phyloP scores from a whole-genome alignment of 2,113 vertebrate genomes.

The Trogon surrucura region DNA sequence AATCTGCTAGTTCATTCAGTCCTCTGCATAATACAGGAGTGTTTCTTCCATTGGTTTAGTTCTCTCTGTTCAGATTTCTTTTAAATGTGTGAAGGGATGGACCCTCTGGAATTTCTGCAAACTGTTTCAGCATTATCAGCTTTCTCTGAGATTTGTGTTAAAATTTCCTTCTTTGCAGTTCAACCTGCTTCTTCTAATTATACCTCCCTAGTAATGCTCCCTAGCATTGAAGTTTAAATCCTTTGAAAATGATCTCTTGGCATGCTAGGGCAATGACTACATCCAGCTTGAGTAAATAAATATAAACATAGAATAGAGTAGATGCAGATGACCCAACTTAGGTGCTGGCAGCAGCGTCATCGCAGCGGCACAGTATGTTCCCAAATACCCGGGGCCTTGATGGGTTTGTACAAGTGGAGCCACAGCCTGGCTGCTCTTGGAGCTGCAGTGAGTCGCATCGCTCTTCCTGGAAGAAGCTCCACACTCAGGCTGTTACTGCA shows the following conservation, averaged over 20 bases:
- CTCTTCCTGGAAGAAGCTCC: not conserved
- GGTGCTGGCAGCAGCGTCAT: not conserved
- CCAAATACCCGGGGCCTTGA: not conserved
- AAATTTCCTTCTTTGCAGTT: not conserved
- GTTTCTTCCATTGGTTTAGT: not conserved
- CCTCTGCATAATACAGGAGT: not conserved
- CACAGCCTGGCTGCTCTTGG: not conserved
- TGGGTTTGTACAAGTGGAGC: not conserved
- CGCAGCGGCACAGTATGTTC: not conserved
- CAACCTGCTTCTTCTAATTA: slow-evolving; percentile 33
- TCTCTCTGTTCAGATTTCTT: not conserved
- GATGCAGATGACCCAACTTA: not conserved
- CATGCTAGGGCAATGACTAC: not conserved
- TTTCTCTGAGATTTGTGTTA: not conserved
- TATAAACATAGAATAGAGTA: not conserved
- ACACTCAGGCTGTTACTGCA: not conserved
- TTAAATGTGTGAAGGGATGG: not conserved
- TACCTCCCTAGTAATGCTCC: not conserved
- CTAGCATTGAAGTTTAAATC: not conserved
- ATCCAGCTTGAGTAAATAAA: not conserved
- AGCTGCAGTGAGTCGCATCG: not conserved
- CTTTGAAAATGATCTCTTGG: not conserved
- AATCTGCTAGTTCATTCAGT: not conserved
- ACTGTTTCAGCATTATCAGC: not conserved
- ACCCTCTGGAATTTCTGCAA: not conserved